Evolutionary conservation across 2,797 vertebrate genomes (phyloP).

Genomic region (Lateolabrax maculatus): DNA sequence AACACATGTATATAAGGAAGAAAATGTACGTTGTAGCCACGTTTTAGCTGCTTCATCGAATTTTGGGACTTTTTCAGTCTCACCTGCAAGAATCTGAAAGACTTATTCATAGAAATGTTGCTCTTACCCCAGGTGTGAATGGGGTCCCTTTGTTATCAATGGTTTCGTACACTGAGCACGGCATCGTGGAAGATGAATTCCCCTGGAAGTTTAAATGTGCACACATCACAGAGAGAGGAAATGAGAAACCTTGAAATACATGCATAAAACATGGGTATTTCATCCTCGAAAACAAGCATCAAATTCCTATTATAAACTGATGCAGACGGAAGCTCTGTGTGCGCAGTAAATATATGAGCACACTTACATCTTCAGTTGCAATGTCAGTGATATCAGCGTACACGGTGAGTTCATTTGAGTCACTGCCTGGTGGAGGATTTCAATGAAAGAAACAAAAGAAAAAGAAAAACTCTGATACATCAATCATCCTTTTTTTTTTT

Average conservation of each 20-base stretch:
- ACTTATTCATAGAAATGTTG: too few relatives aligned
- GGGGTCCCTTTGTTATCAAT: neutral
- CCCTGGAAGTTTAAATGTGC: neutral
- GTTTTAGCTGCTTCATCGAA: neutral
- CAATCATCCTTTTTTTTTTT: neutral
- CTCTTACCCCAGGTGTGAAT: slow-evolving; percentile 38
- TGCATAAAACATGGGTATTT: too few relatives aligned
- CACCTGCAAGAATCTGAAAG: neutral
- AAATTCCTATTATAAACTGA: neutral
- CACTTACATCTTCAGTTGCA: slow-evolving; percentile 25
- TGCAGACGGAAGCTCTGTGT: neutral
- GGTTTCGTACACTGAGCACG: slow-evolving; percentile 60
- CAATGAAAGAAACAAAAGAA: neutral
- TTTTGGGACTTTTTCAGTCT: neutral
- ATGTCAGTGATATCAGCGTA: slow-evolving; percentile 59
- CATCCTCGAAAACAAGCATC: neutral
- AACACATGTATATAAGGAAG: neutral
- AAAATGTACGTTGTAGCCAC: neutral
- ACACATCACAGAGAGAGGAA: neutral
- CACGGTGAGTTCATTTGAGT: slow-evolving; percentile 37
- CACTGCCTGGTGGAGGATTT: neutral
- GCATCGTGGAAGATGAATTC: neutral
- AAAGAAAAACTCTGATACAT: too few relatives aligned
- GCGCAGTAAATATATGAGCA: neutral
- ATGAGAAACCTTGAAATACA: neutral